Conservation (phyloP, 2,888 invertebrate genomes). For the Pseudoips prasinana region DNA sequence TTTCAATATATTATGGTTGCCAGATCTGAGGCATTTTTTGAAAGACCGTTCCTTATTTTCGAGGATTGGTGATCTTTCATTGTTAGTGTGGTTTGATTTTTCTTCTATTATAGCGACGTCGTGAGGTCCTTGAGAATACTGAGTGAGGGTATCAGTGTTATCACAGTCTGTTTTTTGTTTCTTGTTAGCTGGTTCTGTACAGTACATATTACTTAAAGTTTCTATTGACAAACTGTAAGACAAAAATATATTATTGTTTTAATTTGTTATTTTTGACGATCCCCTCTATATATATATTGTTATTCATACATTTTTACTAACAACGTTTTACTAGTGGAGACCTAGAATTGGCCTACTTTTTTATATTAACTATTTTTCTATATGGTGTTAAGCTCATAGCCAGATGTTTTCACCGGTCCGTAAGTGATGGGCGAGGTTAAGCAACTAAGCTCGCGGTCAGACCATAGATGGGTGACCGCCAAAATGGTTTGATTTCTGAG, state of each 20-base stretch:
- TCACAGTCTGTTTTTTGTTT: conserved; percentile 49
- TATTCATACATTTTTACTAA: no score
- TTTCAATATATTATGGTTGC: conserved; percentile 59
- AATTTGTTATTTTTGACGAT: no score
- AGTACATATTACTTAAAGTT: conserved; percentile 69
- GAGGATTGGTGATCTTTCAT: conserved; percentile 67
- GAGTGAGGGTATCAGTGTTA: conserved; percentile 27
- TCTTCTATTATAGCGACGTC: conserved; percentile 39
- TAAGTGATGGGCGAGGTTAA: no score
- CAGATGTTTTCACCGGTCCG: no score
- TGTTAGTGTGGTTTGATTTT: conserved; percentile 28
- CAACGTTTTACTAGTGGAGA: no score
- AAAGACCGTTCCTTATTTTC: conserved; percentile 66
- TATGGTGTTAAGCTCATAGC: no score
- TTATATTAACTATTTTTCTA: no score
- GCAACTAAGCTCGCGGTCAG: no score
- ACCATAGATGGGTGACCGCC: no score
- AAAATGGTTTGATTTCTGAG: no score
- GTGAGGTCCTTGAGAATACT: conserved; percentile 35
- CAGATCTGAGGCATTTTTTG: conserved; percentile 51
- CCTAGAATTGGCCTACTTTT: no score
- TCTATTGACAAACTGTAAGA: conserved; percentile 70
- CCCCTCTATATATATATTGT: no score
- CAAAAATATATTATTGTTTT: conserved; percentile 8
- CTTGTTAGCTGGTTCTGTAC: conserved; percentile 57